Base-by-base conservation (phyloP, 2,113 vertebrate species). In the Heloderma charlesbogerti region DNA sequence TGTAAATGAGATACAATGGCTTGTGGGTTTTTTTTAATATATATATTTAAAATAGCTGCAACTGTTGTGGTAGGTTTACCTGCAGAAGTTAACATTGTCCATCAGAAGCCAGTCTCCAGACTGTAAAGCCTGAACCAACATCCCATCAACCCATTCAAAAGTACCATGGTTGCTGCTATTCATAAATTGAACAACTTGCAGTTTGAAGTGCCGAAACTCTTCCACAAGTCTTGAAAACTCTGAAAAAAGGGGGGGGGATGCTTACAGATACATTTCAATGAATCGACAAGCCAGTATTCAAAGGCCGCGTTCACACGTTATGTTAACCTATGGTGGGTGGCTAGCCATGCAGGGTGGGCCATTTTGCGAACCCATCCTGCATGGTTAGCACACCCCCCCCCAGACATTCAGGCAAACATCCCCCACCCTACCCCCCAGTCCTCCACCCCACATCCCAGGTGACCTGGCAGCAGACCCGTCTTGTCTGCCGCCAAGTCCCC, bases 41-140 rank as follows among this genome's bases (percentile, higher is more conserved):
- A n/a, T 12, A 25, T 10, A 37, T 31, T 45, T 69, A 69, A 69
- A 40, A 40, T 8, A 51, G 3, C 4, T 37, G 13, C 45, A 37
- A 51, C 13, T 88, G 86, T 1, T 88, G 54, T 60, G 83, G 60
- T 54, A 84, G 20, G 69, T 97, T 97, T 96, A 99, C 99, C 98
- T 99, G 98, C 99, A 99, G 96, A 99, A 99, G 97, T 99, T 99
- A 91, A 99, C 99, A 0, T 99, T 99, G 97, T 99, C 99, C 99
- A 99, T 99, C 72, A 99, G 97, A 86, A 99, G 97, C 99, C 99
- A 99, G 89, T 99, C 98, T 37, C 99, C 99, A 54, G 98, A 98
- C 51, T 98, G 98, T 90, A 99, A 95, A 45, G 99, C 98, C 95
- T 98, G 98, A 83, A 99, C 98, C 95, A 99, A 72, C 97, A 98